phyloP scores from a whole-genome alignment of 2,888 invertebrate species.

The Epicampocera succincta region DNA sequence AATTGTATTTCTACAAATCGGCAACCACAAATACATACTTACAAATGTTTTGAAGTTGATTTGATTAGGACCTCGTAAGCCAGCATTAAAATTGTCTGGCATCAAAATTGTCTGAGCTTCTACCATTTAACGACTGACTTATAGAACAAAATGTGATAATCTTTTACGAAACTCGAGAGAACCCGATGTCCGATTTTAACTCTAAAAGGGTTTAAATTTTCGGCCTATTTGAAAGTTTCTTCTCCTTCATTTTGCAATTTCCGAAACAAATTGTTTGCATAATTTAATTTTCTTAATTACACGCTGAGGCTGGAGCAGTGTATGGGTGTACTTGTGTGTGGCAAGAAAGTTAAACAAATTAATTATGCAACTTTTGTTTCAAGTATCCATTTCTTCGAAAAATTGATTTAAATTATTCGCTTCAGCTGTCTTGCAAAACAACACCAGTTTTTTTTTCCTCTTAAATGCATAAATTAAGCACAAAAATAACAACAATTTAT shows the following conservation, averaged over 20 bases:
- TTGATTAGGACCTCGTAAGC: no score
- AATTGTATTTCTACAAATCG: no score
- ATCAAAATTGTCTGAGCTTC: no score
- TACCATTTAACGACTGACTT: no score
- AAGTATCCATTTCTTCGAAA: slow-evolving; percentile 37
- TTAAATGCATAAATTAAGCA: slow-evolving; percentile 56
- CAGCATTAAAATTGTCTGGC: no score
- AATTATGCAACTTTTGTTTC: slow-evolving; percentile 34
- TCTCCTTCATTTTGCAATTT: background rate
- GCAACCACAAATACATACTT: no score
- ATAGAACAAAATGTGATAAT: no score
- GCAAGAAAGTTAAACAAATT: slow-evolving; percentile 49
- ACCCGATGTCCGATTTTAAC: no score
- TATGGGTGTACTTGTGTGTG: background rate
- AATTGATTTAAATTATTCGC: slow-evolving; percentile 66
- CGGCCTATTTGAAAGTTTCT: background rate
- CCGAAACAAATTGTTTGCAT: slow-evolving; percentile 13
- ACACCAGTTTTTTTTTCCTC: slow-evolving; percentile 25
- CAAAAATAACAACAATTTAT: slow-evolving; percentile 21
- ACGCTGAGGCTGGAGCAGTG: background rate
- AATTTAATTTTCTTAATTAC: slow-evolving; percentile 3
- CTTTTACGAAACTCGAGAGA: no score
- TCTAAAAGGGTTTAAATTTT: no score
- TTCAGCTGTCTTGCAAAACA: slow-evolving; percentile 47
- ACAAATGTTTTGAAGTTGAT: no score